These are phyloP conservation scores for Mycetomoellerius zeteki DNA, from an alignment of 1,140 invertebrate species.

Conservation along the genomic window DNA sequence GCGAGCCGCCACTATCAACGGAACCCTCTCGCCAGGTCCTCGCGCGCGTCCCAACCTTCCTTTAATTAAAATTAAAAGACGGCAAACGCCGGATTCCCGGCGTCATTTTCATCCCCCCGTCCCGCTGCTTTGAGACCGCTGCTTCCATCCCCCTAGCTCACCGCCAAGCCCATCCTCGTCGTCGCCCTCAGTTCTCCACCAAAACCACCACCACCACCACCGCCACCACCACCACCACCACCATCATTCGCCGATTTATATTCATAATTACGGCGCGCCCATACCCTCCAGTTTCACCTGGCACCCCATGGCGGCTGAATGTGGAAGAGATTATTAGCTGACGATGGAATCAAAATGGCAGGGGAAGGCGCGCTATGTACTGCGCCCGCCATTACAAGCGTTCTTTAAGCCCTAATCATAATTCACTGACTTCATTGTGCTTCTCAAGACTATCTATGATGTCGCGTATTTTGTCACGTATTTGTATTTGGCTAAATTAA, in stretches of 20 bases:
- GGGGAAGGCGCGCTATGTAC: slow-evolving; percentile 72
- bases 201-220: slow-evolving; percentile 43
- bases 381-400: slow-evolving; percentile 47
- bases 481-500: not conserved
- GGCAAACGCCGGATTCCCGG: slow-evolving; percentile 79
- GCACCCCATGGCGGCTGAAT: slow-evolving; percentile 71
- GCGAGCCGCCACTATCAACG: slow-evolving; percentile 38
- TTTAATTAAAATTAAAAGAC: slow-evolving; percentile 87
- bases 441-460: slow-evolving; percentile 2
- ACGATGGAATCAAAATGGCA: slow-evolving; percentile 80
- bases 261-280: slow-evolving; percentile 84
- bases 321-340: slow-evolving; percentile 81
- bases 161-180: slow-evolving; percentile 61
- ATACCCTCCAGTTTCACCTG: slow-evolving; percentile 76
- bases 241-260: slow-evolving; percentile 84
- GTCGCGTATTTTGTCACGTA: not conserved
- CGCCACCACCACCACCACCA: slow-evolving; percentile 44
- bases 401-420: slow-evolving; percentile 52
- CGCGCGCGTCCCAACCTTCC: slow-evolving; percentile 72
- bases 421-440: slow-evolving; percentile 60
- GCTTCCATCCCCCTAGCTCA: slow-evolving; percentile 38
- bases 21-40: slow-evolving; percentile 6
- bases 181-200: slow-evolving; percentile 63
- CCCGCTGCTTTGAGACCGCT: slow-evolving; percentile 56
- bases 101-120: slow-evolving; percentile 78